phyloP scores from a whole-genome alignment of 2,113 vertebrate genomes.

The Grammomys surdaster region DNA sequence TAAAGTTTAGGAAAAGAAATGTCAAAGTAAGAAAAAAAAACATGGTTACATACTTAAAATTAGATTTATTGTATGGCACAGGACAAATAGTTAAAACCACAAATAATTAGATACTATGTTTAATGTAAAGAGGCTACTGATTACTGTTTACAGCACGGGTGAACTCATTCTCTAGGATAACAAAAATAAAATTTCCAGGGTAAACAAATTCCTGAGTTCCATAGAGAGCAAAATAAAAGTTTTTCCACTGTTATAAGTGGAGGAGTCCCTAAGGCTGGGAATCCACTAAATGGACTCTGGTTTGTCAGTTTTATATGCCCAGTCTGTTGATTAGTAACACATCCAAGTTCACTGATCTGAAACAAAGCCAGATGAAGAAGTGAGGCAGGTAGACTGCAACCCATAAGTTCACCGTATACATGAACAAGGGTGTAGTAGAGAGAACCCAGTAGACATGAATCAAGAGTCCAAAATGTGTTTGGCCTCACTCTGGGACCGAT shows the following conservation, averaged over 20 bases:
- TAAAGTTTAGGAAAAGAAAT: background rate
- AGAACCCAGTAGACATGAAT: background rate
- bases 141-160: no score
- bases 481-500: background rate
- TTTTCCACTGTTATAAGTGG: background rate
- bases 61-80: background rate
- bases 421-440: no score
- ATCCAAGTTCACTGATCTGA: background rate
- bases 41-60: background rate
- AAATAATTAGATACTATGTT: background rate
- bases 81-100: background rate
- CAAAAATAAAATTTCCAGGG: background rate
- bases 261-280: background rate
- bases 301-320: background rate
- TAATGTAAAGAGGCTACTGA: background rate
- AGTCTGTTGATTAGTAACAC: background rate
- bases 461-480: background rate
- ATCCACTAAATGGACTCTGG: background rate
- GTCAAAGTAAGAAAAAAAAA: background rate
- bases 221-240: background rate
- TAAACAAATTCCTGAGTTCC: no score
- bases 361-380: background rate
- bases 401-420: background rate
- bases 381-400: background rate
- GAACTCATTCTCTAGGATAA: background rate